phyloP scores from a whole-genome alignment of 1,140 invertebrate genomes.

The Hylyphantes graminicola region DNA sequence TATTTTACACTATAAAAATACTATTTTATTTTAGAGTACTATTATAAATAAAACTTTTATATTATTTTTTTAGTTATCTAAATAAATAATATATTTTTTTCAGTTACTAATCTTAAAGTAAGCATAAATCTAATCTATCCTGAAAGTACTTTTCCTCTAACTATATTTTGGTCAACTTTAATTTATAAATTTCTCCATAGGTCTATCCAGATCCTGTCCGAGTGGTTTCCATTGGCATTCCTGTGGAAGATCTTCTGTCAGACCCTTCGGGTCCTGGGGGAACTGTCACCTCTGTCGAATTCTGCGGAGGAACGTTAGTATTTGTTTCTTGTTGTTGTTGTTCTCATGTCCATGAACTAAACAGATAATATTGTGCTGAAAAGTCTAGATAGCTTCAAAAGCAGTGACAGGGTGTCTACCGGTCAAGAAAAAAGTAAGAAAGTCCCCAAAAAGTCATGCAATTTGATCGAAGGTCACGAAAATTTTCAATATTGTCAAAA shows the following conservation, averaged over 20 bases:
- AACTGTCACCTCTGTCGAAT: constrained; percentile 94
- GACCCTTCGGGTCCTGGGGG: constrained; percentile 85
- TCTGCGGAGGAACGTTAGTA: constrained; percentile 95
- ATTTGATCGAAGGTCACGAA: too few relatives aligned
- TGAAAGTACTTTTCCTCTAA: not conserved
- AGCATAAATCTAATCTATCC: not conserved
- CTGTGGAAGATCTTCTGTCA: constrained; percentile 88
- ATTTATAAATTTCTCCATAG: constrained; percentile 63
- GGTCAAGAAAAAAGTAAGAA: too few relatives aligned
- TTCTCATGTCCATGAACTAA: too few relatives aligned
- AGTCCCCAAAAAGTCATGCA: too few relatives aligned
- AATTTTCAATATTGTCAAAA: too few relatives aligned
- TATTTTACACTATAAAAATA: too few relatives aligned
- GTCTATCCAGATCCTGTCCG: constrained; percentile 99
- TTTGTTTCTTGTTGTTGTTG: too few relatives aligned
- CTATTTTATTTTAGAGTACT: too few relatives aligned
- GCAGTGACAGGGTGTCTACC: too few relatives aligned
- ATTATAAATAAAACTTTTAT: not conserved
- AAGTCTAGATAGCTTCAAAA: too few relatives aligned
- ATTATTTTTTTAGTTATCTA: not conserved
- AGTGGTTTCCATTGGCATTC: constrained; percentile 93
- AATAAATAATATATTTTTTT: not conserved
- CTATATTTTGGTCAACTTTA: not conserved
- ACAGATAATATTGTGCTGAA: too few relatives aligned
- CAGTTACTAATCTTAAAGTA: too few relatives aligned